Evolutionary conservation across 2,888 invertebrate species (phyloP).

Genomic region (Xestia xanthographa): DNA sequence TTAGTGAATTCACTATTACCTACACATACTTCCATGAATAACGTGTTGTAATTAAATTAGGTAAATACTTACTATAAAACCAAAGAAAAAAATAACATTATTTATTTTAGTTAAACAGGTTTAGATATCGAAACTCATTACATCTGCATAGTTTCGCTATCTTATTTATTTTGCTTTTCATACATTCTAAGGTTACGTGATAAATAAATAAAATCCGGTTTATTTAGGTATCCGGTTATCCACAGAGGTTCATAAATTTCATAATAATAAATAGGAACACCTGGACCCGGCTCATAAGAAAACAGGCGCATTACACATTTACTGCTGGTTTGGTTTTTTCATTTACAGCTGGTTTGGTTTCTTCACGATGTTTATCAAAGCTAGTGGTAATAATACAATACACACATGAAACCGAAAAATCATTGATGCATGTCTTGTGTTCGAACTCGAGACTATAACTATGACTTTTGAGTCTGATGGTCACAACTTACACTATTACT

Average conservation of each 20-base stretch:
- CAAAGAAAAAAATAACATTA: background rate
- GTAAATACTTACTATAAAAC: background rate
- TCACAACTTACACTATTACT: no score
- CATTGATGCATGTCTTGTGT: background rate
- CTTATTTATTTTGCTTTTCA: background rate
- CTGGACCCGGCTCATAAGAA: constrained; percentile 14
- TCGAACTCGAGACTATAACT: background rate
- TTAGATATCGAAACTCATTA: background rate
- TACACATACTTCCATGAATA: background rate
- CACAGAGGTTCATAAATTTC: constrained; percentile 11
- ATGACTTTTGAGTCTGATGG: no score
- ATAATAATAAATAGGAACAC: constrained; percentile 18
- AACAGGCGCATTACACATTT: constrained; percentile 33
- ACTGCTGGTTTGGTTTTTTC: no score
- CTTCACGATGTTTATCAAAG: background rate
- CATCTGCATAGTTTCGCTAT: background rate
- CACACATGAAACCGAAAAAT: no score
- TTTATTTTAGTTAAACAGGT: background rate
- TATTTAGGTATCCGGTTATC: background rate
- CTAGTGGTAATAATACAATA: no score
- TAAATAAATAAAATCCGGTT: background rate
- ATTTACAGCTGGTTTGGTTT: background rate
- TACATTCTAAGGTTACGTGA: no score
- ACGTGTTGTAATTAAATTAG: background rate
- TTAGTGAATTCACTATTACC: background rate